phyloP scores from a whole-genome alignment of 2,113 vertebrate species.

The Oceanodroma tethys region DNA sequence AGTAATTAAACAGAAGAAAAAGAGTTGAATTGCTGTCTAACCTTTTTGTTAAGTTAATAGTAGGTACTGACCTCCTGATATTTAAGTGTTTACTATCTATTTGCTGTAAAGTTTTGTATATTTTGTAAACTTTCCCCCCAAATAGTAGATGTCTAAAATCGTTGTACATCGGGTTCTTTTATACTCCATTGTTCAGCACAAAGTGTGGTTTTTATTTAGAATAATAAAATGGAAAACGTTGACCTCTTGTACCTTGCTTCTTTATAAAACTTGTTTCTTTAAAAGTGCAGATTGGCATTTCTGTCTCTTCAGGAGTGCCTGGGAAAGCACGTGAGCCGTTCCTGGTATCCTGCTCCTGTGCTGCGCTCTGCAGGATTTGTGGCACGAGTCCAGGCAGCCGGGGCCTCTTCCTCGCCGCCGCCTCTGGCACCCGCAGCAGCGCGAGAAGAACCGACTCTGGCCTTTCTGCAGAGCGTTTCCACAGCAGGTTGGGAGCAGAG shows the following conservation, averaged over 20 bases:
- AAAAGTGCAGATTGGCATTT: not conserved
- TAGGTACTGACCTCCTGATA: constrained; percentile 80
- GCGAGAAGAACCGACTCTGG: rapidly evolving
- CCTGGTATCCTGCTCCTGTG: not conserved
- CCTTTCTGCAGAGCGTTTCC: not conserved
- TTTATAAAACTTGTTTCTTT: rapidly evolving
- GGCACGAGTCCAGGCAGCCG: not conserved
- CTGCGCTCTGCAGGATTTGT: not conserved
- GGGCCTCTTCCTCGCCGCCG: not conserved
- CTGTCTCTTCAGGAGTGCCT: not conserved
- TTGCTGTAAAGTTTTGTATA: constrained; percentile 86
- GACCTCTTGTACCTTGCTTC: not conserved
- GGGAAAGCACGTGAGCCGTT: not conserved
- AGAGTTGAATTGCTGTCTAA: constrained; percentile 64
- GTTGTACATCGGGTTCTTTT: constrained; percentile 82
- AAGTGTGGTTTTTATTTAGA: constrained; percentile 86
- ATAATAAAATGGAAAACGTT: constrained; percentile 76
- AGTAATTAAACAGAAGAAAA: not conserved
- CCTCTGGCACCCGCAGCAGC: not conserved
- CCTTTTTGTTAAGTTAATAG: constrained; percentile 73
- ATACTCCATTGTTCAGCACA: constrained; percentile 80
- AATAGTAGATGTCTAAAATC: constrained; percentile 77
- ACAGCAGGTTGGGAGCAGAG: not conserved
- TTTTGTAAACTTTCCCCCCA: constrained; percentile 74
- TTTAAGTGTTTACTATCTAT: constrained; percentile 84